These are phyloP conservation scores for Phaedon cochleariae DNA, from an alignment of 2,888 invertebrate species.

Conservation along the genomic window DNA sequence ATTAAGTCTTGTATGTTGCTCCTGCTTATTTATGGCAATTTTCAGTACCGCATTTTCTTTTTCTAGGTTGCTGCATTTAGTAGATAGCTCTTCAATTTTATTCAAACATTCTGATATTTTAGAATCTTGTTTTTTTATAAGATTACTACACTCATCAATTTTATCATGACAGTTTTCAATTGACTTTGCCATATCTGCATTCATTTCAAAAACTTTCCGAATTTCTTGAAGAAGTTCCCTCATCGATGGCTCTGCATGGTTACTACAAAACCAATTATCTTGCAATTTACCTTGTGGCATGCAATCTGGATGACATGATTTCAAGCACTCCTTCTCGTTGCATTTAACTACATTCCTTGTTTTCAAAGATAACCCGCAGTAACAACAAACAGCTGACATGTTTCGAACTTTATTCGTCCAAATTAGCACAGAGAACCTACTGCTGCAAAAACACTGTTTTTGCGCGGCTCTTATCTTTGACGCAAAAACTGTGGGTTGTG, in stretches of 20 bases:
- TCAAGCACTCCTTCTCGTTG: not conserved
- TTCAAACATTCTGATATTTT: constrained; percentile 8
- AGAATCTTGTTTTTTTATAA: not conserved
- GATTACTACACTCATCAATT: not conserved
- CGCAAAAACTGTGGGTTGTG: too few relatives aligned
- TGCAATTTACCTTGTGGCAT: not conserved
- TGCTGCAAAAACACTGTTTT: too few relatives aligned
- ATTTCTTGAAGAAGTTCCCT: not conserved
- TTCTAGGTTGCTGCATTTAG: not conserved
- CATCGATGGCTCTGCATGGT: not conserved
- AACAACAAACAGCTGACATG: not conserved
- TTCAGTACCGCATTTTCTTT: not conserved
- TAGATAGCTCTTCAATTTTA: constrained; percentile 2
- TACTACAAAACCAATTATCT: not conserved
- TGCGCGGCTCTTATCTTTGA: too few relatives aligned
- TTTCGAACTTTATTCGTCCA: too few relatives aligned
- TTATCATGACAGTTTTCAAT: not conserved
- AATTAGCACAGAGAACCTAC: too few relatives aligned
- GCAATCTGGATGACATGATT: not conserved
- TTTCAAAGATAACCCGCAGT: not conserved
- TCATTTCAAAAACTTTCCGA: not conserved
- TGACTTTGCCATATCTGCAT: not conserved
- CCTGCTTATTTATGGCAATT: not conserved
- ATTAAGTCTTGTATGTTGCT: constrained; percentile 6
- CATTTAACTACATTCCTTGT: not conserved